A percentile compares a stretch with the other conserved stretches of the same genome.
Conservation (phyloP, 2,888 invertebrate species). For the Cheilosia vulpina region DNA sequence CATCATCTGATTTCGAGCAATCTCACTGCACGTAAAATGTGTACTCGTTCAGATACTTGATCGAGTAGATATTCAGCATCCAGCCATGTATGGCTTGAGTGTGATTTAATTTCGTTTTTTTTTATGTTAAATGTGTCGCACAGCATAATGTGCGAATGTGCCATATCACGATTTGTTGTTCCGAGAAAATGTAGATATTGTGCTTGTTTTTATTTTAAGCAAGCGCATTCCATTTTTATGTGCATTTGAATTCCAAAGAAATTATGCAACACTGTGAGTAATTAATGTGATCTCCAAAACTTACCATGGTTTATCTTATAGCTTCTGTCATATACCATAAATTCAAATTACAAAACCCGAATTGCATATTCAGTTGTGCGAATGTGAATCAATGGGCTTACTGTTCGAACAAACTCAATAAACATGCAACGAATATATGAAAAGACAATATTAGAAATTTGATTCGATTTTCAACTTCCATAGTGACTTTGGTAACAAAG, state of each 20-base stretch:
- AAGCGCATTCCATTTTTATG: not conserved
- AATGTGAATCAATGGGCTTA: not conserved
- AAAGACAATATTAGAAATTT: not conserved
- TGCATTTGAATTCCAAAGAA: not conserved
- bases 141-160: constrained; percentile 13
- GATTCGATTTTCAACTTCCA: not conserved
- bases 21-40: constrained; percentile 38
- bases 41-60: constrained; percentile 29
- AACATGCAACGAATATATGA: not conserved
- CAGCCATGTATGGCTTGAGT: constrained; percentile 36
- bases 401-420: not conserved
- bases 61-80: constrained; percentile 28
- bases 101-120: constrained; percentile 49
- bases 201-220: not conserved
- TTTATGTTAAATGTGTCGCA: constrained; percentile 47
- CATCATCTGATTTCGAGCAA: constrained; percentile 48
- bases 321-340: not conserved
- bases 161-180: constrained; percentile 61
- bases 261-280: constrained; percentile 1
- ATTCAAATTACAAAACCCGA: not conserved
- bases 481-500: not conserved
- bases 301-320: not conserved
- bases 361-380: not conserved
- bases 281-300: not conserved
- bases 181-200: not conserved